These are phyloP conservation scores for Alsophila aescularia DNA, from an alignment of 2,888 invertebrate species.

Conservation along the genomic window DNA sequence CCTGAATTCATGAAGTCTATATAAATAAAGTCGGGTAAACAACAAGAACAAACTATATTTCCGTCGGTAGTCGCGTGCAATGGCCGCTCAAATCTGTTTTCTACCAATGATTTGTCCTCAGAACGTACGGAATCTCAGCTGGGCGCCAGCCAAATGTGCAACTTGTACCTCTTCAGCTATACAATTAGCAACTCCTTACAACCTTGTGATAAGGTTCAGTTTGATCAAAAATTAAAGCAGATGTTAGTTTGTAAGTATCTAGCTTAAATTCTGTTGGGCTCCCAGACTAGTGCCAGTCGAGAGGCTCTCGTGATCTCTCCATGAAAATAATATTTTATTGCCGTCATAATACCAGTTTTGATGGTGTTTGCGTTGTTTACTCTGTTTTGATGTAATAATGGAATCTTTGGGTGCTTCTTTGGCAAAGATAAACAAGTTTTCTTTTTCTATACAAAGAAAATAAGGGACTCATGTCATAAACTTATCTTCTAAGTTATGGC, in stretches of 20 bases:
- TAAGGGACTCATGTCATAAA: slow-evolving; percentile 19
- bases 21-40: slow-evolving; percentile 54
- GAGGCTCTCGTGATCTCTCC: slow-evolving; percentile 69
- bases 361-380: slow-evolving; percentile 51
- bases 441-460: slow-evolving; percentile 28
- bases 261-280: slow-evolving; percentile 71
- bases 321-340: slow-evolving; percentile 80
- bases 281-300: slow-evolving; percentile 60
- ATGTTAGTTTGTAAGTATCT: slow-evolving; percentile 55
- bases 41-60: slow-evolving; percentile 70
- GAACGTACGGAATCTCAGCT: slow-evolving; percentile 76
- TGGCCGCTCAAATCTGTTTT: slow-evolving; percentile 79
- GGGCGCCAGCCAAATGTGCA: slow-evolving; percentile 79
- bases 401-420: slow-evolving; percentile 29
- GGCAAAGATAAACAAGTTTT: slow-evolving; percentile 36
- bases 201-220: slow-evolving; percentile 38
- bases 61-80: slow-evolving; percentile 60
- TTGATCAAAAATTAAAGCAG: slow-evolving; percentile 19
- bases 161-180: slow-evolving; percentile 49
- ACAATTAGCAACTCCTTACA: slow-evolving; percentile 34
- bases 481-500: slow-evolving; percentile 21
- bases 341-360: slow-evolving; percentile 57
- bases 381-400: slow-evolving; percentile 45
- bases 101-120: slow-evolving; percentile 81
- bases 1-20: slow-evolving; percentile 45